Conservation (phyloP, 2,888 invertebrate species). For the Digitonthophagus gazella region DNA sequence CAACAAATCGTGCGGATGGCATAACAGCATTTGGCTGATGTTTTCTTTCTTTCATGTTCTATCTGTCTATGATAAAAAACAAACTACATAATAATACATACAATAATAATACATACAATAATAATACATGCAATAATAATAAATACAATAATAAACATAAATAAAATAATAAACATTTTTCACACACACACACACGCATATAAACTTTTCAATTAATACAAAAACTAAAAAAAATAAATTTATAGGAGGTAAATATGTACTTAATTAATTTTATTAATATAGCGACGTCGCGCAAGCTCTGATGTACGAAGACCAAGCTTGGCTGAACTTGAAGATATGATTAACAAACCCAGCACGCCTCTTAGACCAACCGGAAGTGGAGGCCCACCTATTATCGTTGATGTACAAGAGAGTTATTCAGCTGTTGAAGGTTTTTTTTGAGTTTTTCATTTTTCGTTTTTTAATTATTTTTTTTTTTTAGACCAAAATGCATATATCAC, state of each 20-base stretch:
- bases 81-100: too few relatives aligned
- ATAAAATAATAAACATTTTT: slow-evolving; percentile 2
- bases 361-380: slow-evolving; percentile 74
- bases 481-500: slow-evolving; percentile 92
- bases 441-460: background rate
- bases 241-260: background rate
- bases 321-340: slow-evolving; percentile 85
- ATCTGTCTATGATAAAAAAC: too few relatives aligned
- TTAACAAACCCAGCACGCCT: slow-evolving; percentile 89
- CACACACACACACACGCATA: background rate
- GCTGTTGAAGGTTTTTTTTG: slow-evolving; percentile 83
- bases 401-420: slow-evolving; percentile 92
- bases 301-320: slow-evolving; percentile 88
- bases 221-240: slow-evolving; percentile 16
- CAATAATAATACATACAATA: too few relatives aligned
- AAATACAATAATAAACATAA: slow-evolving; percentile 17
- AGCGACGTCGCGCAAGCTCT: slow-evolving; percentile 78
- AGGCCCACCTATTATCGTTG: slow-evolving; percentile 87
- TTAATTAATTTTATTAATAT: slow-evolving; percentile 19
- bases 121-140: too few relatives aligned
- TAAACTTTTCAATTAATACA: background rate
- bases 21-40: slow-evolving; percentile 1
- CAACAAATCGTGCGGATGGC: slow-evolving; percentile 5
- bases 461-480: slow-evolving; percentile 44
- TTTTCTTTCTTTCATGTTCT: slow-evolving; percentile 11